Percentiles rank a stretch among this genome's conserved stretches.
These are phyloP conservation scores for Oreocharis arfaki DNA, from an alignment of 2,113 vertebrate genomes.

Conservation along the genomic window DNA sequence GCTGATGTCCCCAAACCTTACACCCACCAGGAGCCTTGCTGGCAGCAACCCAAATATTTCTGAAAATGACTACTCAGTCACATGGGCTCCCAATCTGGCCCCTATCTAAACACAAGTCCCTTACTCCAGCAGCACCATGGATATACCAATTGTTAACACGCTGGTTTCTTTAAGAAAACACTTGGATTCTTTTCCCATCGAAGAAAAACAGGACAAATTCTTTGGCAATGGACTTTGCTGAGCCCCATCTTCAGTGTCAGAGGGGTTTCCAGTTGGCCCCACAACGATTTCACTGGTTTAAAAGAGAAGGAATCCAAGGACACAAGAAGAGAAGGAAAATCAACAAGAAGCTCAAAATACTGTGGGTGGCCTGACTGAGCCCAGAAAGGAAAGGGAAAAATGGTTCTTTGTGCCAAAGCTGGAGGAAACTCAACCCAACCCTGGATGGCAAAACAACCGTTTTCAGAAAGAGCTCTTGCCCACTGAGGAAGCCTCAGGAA, in stretches of 20 bases:
- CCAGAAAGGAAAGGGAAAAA: background rate
- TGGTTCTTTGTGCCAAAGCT: background rate
- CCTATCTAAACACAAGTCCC: background rate
- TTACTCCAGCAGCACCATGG: background rate
- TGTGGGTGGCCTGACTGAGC: background rate
- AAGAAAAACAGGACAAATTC: background rate
- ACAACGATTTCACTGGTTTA: accelerated
- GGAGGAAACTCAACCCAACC: background rate
- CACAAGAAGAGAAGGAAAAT: background rate
- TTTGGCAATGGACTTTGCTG: background rate
- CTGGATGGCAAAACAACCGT: background rate
- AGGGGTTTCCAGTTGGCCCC: background rate
- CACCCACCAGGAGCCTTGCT: background rate
- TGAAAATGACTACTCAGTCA: background rate
- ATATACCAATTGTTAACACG: background rate
- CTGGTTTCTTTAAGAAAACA: background rate
- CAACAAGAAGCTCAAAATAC: background rate
- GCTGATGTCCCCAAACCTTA: background rate
- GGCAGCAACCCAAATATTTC: background rate
- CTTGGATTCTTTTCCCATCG: background rate
- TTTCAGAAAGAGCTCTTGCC: background rate
- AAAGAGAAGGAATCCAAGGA: background rate
- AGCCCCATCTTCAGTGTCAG: background rate
- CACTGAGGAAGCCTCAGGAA: background rate
- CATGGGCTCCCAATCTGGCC: background rate